Evolutionary conservation across 1,140 invertebrate species (phyloP), one percentile per base, ranked within the genome.

Genomic region (Scylla paramamosain): DNA sequence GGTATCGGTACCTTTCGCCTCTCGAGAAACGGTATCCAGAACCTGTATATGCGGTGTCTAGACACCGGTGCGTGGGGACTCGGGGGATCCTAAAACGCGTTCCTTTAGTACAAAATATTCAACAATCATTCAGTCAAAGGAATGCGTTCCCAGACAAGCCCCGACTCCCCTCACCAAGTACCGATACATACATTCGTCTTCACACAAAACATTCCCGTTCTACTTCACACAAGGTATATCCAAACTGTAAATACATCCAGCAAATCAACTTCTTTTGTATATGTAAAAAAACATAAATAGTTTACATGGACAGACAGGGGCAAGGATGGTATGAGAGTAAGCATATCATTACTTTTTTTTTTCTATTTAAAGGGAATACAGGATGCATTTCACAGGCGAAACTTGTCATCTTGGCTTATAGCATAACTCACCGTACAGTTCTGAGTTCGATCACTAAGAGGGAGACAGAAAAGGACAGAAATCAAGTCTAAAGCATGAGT

Each of bases 31-130:
- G 92, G 92, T 45, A 93, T 93, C 92, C 92, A 93, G 92, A 93
- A 48, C 92, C 92, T 93, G 39, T 93, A 92, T 92, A 92, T 88
- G 67, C 25, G 46, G 83, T 67, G 84, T 93, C 92, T 93, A 93
- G 92, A 93, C 59, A 94, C 52, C 88, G 59, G 83, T n/a, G 48
- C 59, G 45, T 32, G 93, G 89, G 77, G 45, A 31, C 14, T 6
- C 52, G 16, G 88, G 89, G 67, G 45, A 91, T 46, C 83, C 88
- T 31, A 31, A 84, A 59, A 86, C 29, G n/a, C 39, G 20, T 94
- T 90, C 93, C 39, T 90, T 39, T 90, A 91, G 87, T 94, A 94
- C 88, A 94, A 94, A 94, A 94, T 94, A 94, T 94, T 94, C 86
- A 94, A 94, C 93, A 94, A 94, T 91, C 46, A 94, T 90, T 39